These are phyloP conservation scores for Bruchidius siliquastri DNA, from an alignment of 2,888 invertebrate species.

Conservation along the genomic window DNA sequence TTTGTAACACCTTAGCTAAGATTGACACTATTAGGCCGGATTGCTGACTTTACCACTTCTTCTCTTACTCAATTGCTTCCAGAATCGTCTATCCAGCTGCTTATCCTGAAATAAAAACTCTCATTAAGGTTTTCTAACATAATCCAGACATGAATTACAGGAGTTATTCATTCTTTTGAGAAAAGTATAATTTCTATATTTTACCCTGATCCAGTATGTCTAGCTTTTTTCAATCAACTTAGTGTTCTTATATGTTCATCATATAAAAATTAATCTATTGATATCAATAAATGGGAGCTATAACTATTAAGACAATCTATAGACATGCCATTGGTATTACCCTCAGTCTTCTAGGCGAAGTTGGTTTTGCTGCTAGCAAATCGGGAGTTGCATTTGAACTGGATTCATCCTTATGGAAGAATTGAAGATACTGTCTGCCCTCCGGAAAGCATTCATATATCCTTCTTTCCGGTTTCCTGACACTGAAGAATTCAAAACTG, in stretches of 20 bases:
- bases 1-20: neutral
- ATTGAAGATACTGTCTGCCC: slow-evolving; percentile 47
- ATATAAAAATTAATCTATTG: too few species aligned
- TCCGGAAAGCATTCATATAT: slow-evolving; percentile 48
- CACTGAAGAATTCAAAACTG: slow-evolving; percentile 51
- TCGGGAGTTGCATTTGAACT: slow-evolving; percentile 43
- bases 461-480: slow-evolving; percentile 46
- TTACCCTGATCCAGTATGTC: too few species aligned
- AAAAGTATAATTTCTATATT: too few species aligned
- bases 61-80: slow-evolving; percentile 74
- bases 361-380: slow-evolving; percentile 48
- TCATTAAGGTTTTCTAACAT: too few species aligned
- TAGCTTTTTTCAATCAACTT: too few species aligned
- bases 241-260: too few species aligned
- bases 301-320: too few species aligned
- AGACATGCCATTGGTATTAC: slow-evolving; percentile 51
- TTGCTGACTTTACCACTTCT: slow-evolving; percentile 43
- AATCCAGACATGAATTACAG: too few species aligned
- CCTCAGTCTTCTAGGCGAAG: slow-evolving; percentile 55
- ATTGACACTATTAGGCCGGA: slow-evolving; percentile 29
- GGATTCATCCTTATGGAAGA: slow-evolving; percentile 39
- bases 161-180: too few species aligned
- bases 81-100: slow-evolving; percentile 71
- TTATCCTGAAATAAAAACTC: slow-evolving; percentile 64
- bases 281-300: too few species aligned